phyloP scores from a whole-genome alignment of 2,888 invertebrate species.

The Marronus borbonicus region DNA sequence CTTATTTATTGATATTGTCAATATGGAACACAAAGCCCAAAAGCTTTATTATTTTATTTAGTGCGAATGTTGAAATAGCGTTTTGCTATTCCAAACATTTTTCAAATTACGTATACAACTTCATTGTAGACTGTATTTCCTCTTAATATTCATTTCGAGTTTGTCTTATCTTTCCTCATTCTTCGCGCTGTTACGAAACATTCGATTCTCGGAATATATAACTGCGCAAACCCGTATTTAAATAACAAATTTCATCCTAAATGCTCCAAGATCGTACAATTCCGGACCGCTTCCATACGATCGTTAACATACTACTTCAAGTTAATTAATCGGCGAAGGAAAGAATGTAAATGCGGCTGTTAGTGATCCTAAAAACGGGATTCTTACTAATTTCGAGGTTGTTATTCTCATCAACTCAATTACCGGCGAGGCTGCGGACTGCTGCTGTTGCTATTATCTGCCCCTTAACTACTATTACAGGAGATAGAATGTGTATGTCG shows the following conservation, averaged over 20 bases:
- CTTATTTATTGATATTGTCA: too few species aligned
- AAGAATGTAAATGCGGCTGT: slow-evolving; percentile 47
- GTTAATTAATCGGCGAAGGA: slow-evolving; percentile 44
- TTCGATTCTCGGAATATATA: too few species aligned
- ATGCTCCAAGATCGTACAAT: slow-evolving; percentile 13
- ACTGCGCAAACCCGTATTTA: background rate
- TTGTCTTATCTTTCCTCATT: too few species aligned
- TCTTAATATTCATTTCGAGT: too few species aligned
- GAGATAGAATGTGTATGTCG: slow-evolving; percentile 61
- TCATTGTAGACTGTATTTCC: too few species aligned
- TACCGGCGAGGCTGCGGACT: slow-evolving; percentile 64
- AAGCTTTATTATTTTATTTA: too few species aligned
- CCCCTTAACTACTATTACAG: slow-evolving; percentile 66
- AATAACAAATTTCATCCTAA: slow-evolving; percentile 21
- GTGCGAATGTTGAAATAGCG: too few species aligned
- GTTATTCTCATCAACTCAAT: slow-evolving; percentile 66
- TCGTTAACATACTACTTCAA: slow-evolving; percentile 40
- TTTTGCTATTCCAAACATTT: too few species aligned
- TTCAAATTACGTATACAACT: too few species aligned
- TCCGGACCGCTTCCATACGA: slow-evolving; percentile 12
- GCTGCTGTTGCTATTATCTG: slow-evolving; percentile 66
- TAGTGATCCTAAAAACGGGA: slow-evolving; percentile 55
- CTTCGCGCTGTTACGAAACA: too few species aligned
- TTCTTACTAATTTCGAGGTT: slow-evolving; percentile 63
- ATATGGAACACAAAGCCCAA: too few species aligned